Base-by-base conservation (phyloP, 2,797 vertebrate species). In the Molossus alvarezi region DNA sequence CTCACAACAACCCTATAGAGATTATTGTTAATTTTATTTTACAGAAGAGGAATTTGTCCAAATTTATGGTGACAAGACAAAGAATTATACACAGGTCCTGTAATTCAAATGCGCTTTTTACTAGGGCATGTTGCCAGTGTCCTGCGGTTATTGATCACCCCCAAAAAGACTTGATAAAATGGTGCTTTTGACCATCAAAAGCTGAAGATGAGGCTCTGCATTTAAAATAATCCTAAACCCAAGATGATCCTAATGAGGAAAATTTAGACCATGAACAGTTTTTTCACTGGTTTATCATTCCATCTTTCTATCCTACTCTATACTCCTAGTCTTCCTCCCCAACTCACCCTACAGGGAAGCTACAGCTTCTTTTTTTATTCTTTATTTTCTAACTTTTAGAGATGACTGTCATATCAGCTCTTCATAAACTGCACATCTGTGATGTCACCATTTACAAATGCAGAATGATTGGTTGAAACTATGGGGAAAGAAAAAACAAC, bases 391-490 rank as follows among this genome's bases (percentile, higher is more conserved):
- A 88, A n/a, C 48, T 85, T 91, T 90, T 55, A 37, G 72, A 94
- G 48, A 58, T 58, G 76, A 90, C 48, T 92, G 4, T 86, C 71
- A 29, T 85, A 80, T 57, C 53, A 84, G 76, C 10, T 92, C 53
- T 94, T 83, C 67, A 4, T 60, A 33, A 95, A 91, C 53, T 89
- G 53, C 57, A 48, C 58, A 29, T 97, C 67, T 96, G 86, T 95
- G 83, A 95, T 79, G 75, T 94, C 82, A 93, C 53, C 58, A 60
- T 96, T 88, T 87, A 87, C 65, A 95, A 95, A 92, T 91, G 60
- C 33, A 81, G 80, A 21, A 77, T 93, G 64, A 95, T 67, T 72
- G 62, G 81, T 95, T 92, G 62, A 95, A 94, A 69, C 45, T 37
- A 21, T 82, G 57, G 8, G 23, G 60, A 69, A 45, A 45, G 33